phyloP scores from a whole-genome alignment of 64 coral and sea anemone genomes.

The Anthopleura sola region DNA sequence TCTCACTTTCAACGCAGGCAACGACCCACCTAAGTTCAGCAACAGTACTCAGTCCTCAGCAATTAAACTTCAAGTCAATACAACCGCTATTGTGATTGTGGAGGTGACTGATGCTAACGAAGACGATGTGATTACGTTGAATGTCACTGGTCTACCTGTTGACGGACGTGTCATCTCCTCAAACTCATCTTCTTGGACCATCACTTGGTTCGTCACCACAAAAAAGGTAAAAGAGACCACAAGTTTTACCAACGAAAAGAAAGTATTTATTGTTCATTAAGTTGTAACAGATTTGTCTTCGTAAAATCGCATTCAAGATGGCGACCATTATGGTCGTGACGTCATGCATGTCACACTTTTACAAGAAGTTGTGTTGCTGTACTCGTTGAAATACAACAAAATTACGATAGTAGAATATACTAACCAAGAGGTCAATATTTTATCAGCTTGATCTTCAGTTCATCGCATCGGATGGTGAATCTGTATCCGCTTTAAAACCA shows the following conservation, averaged over 20 bases:
- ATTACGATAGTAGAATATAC: no score
- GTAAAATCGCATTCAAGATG: no score
- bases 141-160: slow-evolving; percentile 15
- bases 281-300: no score
- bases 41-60: neutral
- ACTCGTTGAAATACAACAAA: no score
- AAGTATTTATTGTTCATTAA: no score
- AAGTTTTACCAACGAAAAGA: no score
- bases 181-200: neutral
- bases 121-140: neutral
- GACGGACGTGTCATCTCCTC: neutral
- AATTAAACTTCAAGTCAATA: neutral
- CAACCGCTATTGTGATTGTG: neutral
- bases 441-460: slow-evolving; percentile 10
- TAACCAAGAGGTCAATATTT: neutral
- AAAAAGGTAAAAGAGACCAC: neutral
- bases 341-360: no score
- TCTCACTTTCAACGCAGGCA: neutral
- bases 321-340: no score
- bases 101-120: slow-evolving; percentile 5
- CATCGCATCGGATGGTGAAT: neutral
- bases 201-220: slow-evolving; percentile 7
- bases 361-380: no score
- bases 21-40: slow-evolving; percentile 25
- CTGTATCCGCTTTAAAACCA: neutral